Percentiles rank a stretch among this genome's conserved stretches.
Evolutionary conservation across 2,797 vertebrate genomes (phyloP).

Genomic region (Platyrinchus mystaceus): DNA sequence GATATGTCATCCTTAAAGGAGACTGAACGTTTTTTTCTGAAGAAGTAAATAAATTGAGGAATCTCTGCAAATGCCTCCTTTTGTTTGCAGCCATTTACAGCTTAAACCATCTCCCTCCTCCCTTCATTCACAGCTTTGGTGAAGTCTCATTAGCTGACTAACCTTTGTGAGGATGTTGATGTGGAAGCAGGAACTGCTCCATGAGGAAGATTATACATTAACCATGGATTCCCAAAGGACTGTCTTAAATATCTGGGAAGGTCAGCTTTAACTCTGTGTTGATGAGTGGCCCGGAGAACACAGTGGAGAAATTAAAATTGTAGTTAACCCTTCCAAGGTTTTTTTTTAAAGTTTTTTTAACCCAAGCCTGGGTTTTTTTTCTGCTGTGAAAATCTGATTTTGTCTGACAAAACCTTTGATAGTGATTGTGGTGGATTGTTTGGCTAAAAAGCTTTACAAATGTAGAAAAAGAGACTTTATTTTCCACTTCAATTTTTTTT

Average conservation of each 20-base stretch:
- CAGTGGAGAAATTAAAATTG: background rate
- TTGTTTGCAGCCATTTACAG: background rate
- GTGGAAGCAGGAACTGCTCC: background rate
- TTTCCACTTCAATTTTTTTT: background rate
- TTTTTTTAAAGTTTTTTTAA: background rate
- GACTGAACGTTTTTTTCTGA: background rate
- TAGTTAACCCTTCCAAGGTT: background rate
- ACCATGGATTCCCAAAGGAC: background rate
- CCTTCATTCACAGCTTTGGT: background rate
- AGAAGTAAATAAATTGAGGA: background rate
- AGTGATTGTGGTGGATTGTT: background rate
- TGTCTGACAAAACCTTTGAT: background rate
- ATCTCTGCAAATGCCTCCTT: background rate
- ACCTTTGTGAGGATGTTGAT: background rate
- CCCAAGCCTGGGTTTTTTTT: background rate
- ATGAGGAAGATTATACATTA: background rate
- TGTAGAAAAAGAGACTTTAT: background rate
- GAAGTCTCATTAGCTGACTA: background rate
- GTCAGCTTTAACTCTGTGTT: background rate
- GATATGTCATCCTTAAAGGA: conserved; percentile 23
- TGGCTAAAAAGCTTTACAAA: background rate
- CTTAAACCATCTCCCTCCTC: background rate
- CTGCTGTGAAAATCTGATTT: background rate
- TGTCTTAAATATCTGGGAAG: background rate
- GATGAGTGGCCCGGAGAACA: background rate